These are phyloP conservation scores for Poecilus cupreus DNA, from an alignment of 2,888 invertebrate species.

Conservation along the genomic window DNA sequence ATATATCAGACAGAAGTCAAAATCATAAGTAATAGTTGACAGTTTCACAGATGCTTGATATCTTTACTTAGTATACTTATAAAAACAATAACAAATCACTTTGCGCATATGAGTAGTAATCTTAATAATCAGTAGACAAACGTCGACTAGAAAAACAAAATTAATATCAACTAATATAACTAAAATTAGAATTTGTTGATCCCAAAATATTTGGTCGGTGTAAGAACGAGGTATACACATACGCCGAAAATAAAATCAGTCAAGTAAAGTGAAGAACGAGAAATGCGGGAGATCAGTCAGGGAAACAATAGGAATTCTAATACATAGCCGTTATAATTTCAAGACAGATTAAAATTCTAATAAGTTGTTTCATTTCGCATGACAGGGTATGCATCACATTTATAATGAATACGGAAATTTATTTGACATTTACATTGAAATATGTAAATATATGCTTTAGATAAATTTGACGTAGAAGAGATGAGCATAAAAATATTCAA, in stretches of 20 bases:
- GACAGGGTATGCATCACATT: slow-evolving; percentile 35
- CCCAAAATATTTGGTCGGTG: slow-evolving; percentile 54
- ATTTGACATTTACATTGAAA: slow-evolving; percentile 49
- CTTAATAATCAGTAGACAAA: slow-evolving; percentile 28
- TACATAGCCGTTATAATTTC: slow-evolving; percentile 36
- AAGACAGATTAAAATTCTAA: slow-evolving; percentile 35
- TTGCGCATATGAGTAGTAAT: background rate
- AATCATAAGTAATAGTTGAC: slow-evolving; percentile 56
- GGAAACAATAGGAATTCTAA: slow-evolving; percentile 25
- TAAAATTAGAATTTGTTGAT: slow-evolving; percentile 39
- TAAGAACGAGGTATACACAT: slow-evolving; percentile 42
- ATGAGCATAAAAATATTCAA: slow-evolving; percentile 37
- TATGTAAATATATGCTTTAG: slow-evolving; percentile 52
- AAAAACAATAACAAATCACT: slow-evolving; percentile 29
- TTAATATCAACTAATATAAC: slow-evolving; percentile 39
- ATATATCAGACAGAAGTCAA: slow-evolving; percentile 53
- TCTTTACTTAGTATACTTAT: slow-evolving; percentile 9
- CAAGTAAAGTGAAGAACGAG: slow-evolving; percentile 26
- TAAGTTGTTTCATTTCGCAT: slow-evolving; percentile 42
- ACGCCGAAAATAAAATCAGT: slow-evolving; percentile 41
- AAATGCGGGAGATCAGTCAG: background rate
- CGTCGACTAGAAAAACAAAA: slow-evolving; percentile 49
- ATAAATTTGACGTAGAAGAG: slow-evolving; percentile 48
- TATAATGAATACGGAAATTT: slow-evolving; percentile 48
- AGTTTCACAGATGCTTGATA: slow-evolving; percentile 55